phyloP scores from a whole-genome alignment of 2,113 vertebrate species.

The Benitochromis conjunctus region DNA sequence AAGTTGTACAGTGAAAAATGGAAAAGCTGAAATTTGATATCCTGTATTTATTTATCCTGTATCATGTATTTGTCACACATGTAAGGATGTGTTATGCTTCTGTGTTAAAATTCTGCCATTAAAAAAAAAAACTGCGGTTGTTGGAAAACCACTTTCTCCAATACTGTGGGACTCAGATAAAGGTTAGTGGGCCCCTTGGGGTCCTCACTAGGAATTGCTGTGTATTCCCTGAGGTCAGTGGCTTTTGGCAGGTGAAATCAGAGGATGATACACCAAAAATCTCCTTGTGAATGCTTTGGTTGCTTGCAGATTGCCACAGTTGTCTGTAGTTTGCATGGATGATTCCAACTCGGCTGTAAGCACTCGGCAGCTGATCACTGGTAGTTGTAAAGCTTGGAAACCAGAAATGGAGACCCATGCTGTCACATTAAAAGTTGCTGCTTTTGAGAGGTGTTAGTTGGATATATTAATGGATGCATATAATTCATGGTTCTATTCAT shows the following conservation, averaged over 20 bases:
- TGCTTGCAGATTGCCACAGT: background rate
- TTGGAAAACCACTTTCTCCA: background rate
- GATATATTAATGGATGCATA: background rate
- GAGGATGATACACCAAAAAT: background rate
- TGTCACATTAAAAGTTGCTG: background rate
- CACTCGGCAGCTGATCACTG: background rate
- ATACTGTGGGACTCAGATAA: background rate
- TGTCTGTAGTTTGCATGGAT: background rate
- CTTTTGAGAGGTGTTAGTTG: background rate
- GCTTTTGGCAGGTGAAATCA: background rate
- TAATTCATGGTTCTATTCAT: background rate
- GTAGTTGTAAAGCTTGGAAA: background rate
- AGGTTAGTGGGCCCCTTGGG: background rate
- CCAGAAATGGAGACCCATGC: background rate
- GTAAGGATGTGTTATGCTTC: background rate
- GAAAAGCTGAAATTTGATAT: background rate
- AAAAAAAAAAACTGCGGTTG: background rate
- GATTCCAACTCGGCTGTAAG: background rate
- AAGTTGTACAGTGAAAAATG: background rate
- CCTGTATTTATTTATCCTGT: background rate
- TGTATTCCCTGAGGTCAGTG: background rate
- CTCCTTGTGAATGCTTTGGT: background rate
- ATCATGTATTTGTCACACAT: background rate
- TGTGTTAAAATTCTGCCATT: background rate
- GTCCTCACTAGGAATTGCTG: background rate